Conservation (phyloP, 2,113 vertebrate genomes). For the Gallinago undulata region DNA sequence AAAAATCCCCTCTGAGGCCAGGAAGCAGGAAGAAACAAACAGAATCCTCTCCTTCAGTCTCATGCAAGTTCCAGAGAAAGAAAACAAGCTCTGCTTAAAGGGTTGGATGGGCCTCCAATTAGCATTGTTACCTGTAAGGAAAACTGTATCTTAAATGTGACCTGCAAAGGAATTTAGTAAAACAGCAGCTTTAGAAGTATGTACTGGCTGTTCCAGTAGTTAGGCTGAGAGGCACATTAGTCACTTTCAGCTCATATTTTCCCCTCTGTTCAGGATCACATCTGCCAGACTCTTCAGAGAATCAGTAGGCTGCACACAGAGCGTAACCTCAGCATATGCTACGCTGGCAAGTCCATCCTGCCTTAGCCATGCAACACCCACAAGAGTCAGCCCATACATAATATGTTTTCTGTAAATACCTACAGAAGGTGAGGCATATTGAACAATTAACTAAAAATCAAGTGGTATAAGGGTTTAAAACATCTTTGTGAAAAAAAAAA, state of each 20-base stretch:
- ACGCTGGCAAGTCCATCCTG: background rate
- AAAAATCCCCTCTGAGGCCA: background rate
- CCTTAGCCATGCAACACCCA: background rate
- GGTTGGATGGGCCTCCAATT: background rate
- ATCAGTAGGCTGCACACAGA: background rate
- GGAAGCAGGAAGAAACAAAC: background rate
- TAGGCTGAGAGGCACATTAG: background rate
- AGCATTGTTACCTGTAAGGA: background rate
- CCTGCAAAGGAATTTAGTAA: background rate
- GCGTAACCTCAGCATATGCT: background rate
- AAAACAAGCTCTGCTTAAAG: background rate
- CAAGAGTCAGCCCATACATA: background rate
- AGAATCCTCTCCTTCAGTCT: background rate
- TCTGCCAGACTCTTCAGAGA: conserved; percentile 17
- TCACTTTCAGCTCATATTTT: background rate
- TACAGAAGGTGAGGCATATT: background rate
- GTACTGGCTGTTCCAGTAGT: background rate
- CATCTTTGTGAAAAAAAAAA: too few relatives aligned
- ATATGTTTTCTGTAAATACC: background rate
- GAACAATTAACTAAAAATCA: background rate
- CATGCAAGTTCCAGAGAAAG: background rate
- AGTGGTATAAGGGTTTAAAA: background rate
- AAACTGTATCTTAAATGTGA: background rate
- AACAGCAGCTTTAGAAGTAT: background rate
- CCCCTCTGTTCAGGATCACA: background rate